Evolutionary conservation across 2,888 invertebrate genomes (phyloP), one percentile per base, ranked within the genome.

Genomic region (Sesamia inferens): DNA sequence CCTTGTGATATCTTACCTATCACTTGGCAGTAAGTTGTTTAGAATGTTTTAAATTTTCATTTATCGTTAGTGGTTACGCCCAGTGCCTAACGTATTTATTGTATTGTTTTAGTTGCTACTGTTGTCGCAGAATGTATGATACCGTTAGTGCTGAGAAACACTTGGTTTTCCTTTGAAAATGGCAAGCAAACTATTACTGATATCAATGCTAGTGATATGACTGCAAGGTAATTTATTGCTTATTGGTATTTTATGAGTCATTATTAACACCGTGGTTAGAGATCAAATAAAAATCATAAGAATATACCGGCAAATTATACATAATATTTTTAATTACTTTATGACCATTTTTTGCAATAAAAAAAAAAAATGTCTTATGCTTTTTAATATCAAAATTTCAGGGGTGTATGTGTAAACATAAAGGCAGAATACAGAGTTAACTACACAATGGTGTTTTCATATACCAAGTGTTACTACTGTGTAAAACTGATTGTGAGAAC

Each of bases 121-220:
- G 91, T 92, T 82, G 88, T 91, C 74, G 90, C 93, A 2, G 96
- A 96, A 76, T 98, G 98, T 91, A 96, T 97, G 44, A 98, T 99
- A 89, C 99, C 99, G 47, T 90, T 97, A 81, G 97, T 98, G 63
- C 93, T 99, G 66, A 97, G 98, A 88, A 99, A 99, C 76, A 97
- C 98, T 51, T 99, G 99, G 99, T 99, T 98, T 94, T 99, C 98
- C 5, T 98, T 98, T 97, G 99, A 99, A 96, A 97, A 97, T 95
- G 98, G 98, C 14, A 96, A 97, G 87, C 98, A 98, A 87, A 98
- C 98, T 0, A 96, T 97, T 64, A 99, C 98, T 0, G 98, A 98
- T 90, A 97, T 99, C 69, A 98, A 99, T 94, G 98, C 98, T 0
- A 97, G 97, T 75, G 97, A 97, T 59, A 98, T 99, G 98, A 97